Base-by-base conservation (phyloP, 2,113 vertebrate genomes). In the Tretioscincus oriximinensis region DNA sequence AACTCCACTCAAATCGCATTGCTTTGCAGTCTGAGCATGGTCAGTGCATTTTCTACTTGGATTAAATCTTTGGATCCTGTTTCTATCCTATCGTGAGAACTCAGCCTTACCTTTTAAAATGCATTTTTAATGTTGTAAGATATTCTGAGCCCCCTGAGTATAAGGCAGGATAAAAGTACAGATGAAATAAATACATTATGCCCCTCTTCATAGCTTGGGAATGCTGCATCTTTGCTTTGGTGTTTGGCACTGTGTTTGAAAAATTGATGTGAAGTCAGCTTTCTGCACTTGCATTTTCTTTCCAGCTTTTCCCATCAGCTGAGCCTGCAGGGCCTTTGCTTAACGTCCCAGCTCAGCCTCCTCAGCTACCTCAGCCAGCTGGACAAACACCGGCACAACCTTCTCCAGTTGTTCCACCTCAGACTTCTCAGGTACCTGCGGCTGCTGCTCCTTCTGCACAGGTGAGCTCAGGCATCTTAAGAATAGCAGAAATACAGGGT, bases 301-400 rank as follows among this genome's bases (percentile, higher is more conserved):
- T 76, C 18, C 79, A 99, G 97, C 92, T 96, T 11, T 99, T 98
- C 89, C 94, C 96, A 88, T 88, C 95, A 80, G 79, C 96, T 26
- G 97, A 98, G 72, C 91, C 96, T 75, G 93, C 93, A 86, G 93
- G 93, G 88, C 94, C 93, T 93, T 96, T 95, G 88, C 94, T 96
- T 88, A 96, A 82, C 91, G 93, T 95, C 84, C 90, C 92, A 90
- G 93, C 93, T 64, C 93, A 95, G 80, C 92, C 94, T 89, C 93
- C 95, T 89, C 95, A 95, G 91, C 96, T 98, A 97, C 97, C 97
- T 98, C 98, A 97, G 88, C 93, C 96, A 91, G 93, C 95, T 73
- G 95, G 94, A 76, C 96, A 95, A 83, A 90, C 61, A 63, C 92
- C 95, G 73, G 89, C 94, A 80, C 95, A 96, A 91, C 94, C 96